Percentiles rank a stretch among this genome's conserved stretches.
Conservation (phyloP, 2,888 invertebrate genomes). For the Limnephilus lunatus region DNA sequence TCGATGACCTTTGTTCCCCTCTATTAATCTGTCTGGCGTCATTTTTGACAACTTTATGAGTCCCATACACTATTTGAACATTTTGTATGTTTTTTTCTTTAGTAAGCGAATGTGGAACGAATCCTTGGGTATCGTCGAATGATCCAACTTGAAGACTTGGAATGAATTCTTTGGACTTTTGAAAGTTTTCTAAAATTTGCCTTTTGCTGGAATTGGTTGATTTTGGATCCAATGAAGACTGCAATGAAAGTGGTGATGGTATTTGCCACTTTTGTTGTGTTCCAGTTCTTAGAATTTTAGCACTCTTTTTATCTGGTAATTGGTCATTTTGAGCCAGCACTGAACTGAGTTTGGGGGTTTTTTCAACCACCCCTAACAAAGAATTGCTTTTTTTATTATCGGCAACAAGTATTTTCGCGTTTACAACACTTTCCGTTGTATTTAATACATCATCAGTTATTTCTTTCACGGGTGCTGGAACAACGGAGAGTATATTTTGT, state of each 20-base stretch:
- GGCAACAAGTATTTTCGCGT: slow-evolving; percentile 55
- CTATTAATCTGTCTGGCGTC: neutral
- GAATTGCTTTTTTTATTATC: slow-evolving; percentile 57
- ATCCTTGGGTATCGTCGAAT: slow-evolving; percentile 58
- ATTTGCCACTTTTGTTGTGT: slow-evolving; percentile 64
- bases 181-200: slow-evolving; percentile 55
- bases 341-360: neutral
- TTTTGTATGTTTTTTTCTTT: slow-evolving; percentile 51
- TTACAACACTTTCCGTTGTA: slow-evolving; percentile 55
- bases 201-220: slow-evolving; percentile 63
- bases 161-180: slow-evolving; percentile 50
- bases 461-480: slow-evolving; percentile 52
- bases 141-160: slow-evolving; percentile 64
- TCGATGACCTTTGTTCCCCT: neutral
- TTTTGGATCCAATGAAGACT: slow-evolving; percentile 60
- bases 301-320: slow-evolving; percentile 23
- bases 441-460: neutral
- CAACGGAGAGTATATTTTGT: slow-evolving; percentile 1
- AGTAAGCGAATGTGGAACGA: slow-evolving; percentile 60
- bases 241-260: slow-evolving; percentile 58
- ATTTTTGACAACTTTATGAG: neutral
- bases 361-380: neutral
- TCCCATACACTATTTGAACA: slow-evolving; percentile 3
- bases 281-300: slow-evolving; percentile 17
- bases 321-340: neutral